A percentile compares a stretch with the other conserved stretches of the same genome.
phyloP scores from a whole-genome alignment of 2,888 invertebrate species.

The Hypomecis atomaria region DNA sequence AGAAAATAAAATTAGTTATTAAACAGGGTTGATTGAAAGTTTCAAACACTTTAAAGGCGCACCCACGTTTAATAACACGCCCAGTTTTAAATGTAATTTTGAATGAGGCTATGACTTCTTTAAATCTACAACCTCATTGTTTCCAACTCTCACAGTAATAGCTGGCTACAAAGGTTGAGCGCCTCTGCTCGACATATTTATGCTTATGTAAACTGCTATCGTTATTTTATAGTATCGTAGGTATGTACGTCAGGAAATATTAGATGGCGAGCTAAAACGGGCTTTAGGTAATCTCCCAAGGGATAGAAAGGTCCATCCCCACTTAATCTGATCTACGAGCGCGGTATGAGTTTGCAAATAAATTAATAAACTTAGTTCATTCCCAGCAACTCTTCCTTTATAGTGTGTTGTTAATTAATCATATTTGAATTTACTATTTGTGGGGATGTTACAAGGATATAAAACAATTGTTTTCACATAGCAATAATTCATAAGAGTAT shows the following conservation, averaged over 20 bases:
- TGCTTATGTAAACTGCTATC: conserved; percentile 11
- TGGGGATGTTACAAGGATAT: conserved; percentile 13
- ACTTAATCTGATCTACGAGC: conserved; percentile 33
- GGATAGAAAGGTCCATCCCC: conserved; percentile 36
- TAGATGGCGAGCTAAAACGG: conserved; percentile 28
- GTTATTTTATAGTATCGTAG: conserved; percentile 21
- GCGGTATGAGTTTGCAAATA: conserved; percentile 32
- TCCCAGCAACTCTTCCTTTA: conserved; percentile 29
- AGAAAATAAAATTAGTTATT: no score
- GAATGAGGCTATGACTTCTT: no score
- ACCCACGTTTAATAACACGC: no score
- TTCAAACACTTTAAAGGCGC: no score
- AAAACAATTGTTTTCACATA: conserved; percentile 7
- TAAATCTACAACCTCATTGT: no score
- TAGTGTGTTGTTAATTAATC: conserved; percentile 32
- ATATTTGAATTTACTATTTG: conserved; percentile 25
- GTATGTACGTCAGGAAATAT: conserved; percentile 30
- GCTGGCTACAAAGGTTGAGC: not conserved
- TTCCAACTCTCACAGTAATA: no score
- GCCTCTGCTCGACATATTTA: not conserved
- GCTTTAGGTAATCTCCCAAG: conserved; percentile 34
- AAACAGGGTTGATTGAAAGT: no score
- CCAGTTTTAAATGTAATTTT: no score
- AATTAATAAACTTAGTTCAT: conserved; percentile 36
- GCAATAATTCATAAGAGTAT: not conserved